Conservation (phyloP, 2,888 invertebrate species). For the Scaptomyza caliginosa region DNA sequence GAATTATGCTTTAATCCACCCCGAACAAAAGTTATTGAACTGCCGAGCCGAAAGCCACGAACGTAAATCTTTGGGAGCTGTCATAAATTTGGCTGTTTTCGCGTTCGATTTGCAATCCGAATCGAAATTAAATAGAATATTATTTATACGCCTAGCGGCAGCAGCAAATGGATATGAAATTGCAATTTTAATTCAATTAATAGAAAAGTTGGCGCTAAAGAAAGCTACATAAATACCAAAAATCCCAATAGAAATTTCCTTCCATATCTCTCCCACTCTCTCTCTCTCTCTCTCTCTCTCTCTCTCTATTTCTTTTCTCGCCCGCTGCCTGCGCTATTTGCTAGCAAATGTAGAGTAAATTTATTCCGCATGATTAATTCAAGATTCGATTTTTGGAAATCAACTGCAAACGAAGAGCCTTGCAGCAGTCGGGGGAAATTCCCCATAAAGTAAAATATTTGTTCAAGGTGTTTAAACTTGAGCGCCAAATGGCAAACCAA, state of each 20-base stretch:
- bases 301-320: too few relatives aligned
- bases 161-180: constrained; percentile 47
- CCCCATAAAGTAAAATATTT: constrained; percentile 67
- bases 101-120: constrained; percentile 52
- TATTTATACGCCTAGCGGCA: constrained; percentile 55
- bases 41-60: constrained; percentile 26
- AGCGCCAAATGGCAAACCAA: constrained; percentile 52
- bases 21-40: constrained; percentile 71
- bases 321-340: constrained; percentile 4
- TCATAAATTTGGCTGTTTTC: constrained; percentile 67
- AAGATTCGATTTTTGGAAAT: constrained; percentile 75
- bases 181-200: constrained; percentile 76
- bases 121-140: constrained; percentile 62
- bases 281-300: neutral
- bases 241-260: neutral
- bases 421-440: constrained; percentile 8
- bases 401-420: constrained; percentile 19
- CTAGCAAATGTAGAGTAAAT: constrained; percentile 70
- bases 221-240: constrained; percentile 4
- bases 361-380: constrained; percentile 83
- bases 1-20: constrained; percentile 70
- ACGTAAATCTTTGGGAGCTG: constrained; percentile 72
- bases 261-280: neutral
- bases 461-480: constrained; percentile 78
- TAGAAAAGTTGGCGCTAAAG: constrained; percentile 24